Conservation (phyloP, 1,140 invertebrate genomes). For the Zophobas morio region DNA sequence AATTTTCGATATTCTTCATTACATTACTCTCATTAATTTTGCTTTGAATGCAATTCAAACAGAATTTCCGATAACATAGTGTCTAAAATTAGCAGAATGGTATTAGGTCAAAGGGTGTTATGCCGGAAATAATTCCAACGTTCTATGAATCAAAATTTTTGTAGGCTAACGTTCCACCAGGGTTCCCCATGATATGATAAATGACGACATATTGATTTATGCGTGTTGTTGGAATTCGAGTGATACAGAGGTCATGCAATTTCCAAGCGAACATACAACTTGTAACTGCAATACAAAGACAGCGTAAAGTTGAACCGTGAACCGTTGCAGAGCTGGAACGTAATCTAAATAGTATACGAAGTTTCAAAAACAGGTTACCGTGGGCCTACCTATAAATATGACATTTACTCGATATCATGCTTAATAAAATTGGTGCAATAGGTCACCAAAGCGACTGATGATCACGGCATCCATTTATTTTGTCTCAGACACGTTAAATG, state of each 20-base stretch:
- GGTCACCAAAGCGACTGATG: too few species aligned
- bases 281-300: neutral
- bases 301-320: neutral
- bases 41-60: too few species aligned
- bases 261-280: conserved; percentile 37
- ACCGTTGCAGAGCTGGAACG: neutral
- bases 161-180: conserved; percentile 41
- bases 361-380: too few species aligned
- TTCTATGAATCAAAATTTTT: conserved; percentile 40
- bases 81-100: neutral
- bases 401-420: too few species aligned
- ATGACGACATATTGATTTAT: conserved; percentile 62
- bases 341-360: neutral
- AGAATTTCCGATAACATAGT: too few species aligned
- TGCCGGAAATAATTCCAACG: conserved; percentile 48
- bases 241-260: conserved; percentile 49
- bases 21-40: too few species aligned
- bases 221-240: conserved; percentile 60
- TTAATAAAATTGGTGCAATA: too few species aligned
- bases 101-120: conserved; percentile 48
- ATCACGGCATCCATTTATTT: too few species aligned
- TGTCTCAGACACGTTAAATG: too few species aligned
- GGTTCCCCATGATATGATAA: conserved; percentile 54
- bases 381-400: too few species aligned
- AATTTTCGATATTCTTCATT: too few species aligned